A percentile compares a stretch with the other conserved stretches of the same genome.
phyloP scores from a whole-genome alignment of 2,113 vertebrate species.

The Cynopterus brachyotis region DNA sequence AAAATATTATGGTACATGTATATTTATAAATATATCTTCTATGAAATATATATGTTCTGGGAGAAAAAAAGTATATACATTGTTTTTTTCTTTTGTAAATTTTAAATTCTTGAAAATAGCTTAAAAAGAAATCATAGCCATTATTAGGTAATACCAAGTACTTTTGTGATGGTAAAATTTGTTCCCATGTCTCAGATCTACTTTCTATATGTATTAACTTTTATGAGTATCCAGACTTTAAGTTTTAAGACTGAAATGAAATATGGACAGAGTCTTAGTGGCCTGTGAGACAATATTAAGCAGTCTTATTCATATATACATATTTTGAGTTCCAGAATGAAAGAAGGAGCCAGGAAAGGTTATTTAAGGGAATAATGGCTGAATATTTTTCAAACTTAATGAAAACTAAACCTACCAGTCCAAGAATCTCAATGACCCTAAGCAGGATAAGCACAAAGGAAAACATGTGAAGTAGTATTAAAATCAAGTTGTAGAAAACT shows the following conservation, averaged over 20 bases:
- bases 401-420: not conserved
- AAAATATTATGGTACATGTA: not conserved
- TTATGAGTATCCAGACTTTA: not conserved
- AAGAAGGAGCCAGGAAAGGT: not conserved
- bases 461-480: not conserved
- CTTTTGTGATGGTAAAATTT: constrained; percentile 17
- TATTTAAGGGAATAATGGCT: constrained; percentile 30
- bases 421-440: not conserved
- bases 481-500: not conserved
- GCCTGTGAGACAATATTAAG: not conserved
- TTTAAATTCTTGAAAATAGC: not conserved
- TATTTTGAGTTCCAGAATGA: not conserved
- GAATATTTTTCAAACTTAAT: constrained; percentile 8
- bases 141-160: not conserved
- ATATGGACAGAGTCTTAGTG: not conserved
- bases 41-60: not conserved
- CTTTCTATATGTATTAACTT: not conserved
- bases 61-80: not conserved
- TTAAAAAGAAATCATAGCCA: not conserved
- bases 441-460: not conserved
- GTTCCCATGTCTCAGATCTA: not conserved
- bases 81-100: not conserved
- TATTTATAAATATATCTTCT: not conserved
- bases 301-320: not conserved
- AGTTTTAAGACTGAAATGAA: not conserved